Evolutionary conservation across 2,888 invertebrate species (phyloP).

Genomic region (Bimastos eiseni): DNA sequence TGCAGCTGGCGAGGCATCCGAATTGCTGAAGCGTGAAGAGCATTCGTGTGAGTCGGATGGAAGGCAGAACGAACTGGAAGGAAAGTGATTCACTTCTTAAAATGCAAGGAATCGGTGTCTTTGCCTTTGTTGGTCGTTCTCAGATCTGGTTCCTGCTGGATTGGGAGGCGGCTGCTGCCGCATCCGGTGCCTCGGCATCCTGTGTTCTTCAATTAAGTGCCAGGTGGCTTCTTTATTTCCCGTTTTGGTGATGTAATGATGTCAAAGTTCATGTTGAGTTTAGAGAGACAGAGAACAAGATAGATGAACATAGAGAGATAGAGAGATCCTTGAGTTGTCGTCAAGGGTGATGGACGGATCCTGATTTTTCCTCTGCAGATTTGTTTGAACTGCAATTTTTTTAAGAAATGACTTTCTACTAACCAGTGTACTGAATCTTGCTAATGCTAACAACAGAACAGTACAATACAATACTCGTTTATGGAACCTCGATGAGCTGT

Average conservation of each 20-base stretch:
- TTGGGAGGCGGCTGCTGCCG: not conserved
- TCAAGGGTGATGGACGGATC: constrained; percentile 6
- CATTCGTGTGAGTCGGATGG: not conserved
- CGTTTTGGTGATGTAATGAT: constrained; percentile 1
- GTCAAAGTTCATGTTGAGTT: not conserved
- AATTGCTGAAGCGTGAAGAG: not conserved
- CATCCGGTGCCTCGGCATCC: not conserved
- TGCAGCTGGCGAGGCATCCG: not conserved
- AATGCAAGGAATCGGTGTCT: not conserved
- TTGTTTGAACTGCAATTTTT: constrained; percentile 23
- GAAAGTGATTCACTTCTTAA: not conserved
- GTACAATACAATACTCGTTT: too few species aligned
- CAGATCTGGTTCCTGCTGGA: not conserved
- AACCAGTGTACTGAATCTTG: not conserved
- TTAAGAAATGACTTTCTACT: constrained; percentile 2
- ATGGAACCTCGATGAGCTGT: too few species aligned
- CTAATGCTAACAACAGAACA: not conserved
- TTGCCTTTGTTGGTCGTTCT: not conserved
- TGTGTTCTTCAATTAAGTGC: not conserved
- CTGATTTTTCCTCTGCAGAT: constrained; percentile 15
- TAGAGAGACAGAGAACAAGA: not conserved
- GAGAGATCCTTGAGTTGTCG: not conserved
- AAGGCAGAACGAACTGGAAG: not conserved
- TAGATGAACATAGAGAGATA: not conserved
- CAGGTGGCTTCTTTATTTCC: not conserved